phyloP scores from a whole-genome alignment of 2,113 vertebrate genomes.

The Coryphaenoides rupestris region DNA sequence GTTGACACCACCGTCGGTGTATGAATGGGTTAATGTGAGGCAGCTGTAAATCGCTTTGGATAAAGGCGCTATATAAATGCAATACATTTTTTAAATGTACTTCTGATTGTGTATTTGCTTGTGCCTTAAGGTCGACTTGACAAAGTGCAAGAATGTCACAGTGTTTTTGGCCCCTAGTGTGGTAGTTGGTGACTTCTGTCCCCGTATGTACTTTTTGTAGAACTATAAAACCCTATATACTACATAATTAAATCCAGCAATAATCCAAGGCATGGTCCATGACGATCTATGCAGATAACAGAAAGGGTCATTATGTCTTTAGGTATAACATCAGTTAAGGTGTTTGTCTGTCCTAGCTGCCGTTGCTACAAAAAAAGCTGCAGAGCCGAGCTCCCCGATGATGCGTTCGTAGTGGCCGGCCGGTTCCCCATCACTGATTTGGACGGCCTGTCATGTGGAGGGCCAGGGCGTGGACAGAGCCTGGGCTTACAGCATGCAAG shows the following conservation, averaged over 20 bases:
- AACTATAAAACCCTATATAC: no score
- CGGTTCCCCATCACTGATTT: constrained; percentile 86
- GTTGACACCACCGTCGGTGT: no score
- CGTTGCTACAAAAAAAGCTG: constrained; percentile 82
- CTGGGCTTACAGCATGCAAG: constrained; percentile 85
- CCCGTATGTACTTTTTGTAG: not conserved
- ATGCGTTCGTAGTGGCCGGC: constrained; percentile 86
- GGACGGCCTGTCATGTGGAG: constrained; percentile 75
- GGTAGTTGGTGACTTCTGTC: constrained; percentile 68
- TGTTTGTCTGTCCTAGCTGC: constrained; percentile 70
- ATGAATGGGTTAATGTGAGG: no score
- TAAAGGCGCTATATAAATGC: no score
- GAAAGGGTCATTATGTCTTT: no score
- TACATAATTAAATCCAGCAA: no score
- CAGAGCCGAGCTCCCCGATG: constrained; percentile 79
- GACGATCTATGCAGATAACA: no score
- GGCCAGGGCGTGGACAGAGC: constrained; percentile 84
- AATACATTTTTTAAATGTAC: no score
- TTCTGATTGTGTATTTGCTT: constrained; percentile 2
- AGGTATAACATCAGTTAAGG: not conserved
- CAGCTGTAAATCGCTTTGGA: no score
- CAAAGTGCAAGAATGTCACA: constrained; percentile 83
- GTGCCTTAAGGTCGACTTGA: constrained; percentile 79
- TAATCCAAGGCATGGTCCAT: no score
- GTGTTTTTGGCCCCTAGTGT: constrained; percentile 95